These are phyloP conservation scores for Aspidoscelis tigris DNA, from an alignment of 2,113 vertebrate genomes.

Conservation along the genomic window DNA sequence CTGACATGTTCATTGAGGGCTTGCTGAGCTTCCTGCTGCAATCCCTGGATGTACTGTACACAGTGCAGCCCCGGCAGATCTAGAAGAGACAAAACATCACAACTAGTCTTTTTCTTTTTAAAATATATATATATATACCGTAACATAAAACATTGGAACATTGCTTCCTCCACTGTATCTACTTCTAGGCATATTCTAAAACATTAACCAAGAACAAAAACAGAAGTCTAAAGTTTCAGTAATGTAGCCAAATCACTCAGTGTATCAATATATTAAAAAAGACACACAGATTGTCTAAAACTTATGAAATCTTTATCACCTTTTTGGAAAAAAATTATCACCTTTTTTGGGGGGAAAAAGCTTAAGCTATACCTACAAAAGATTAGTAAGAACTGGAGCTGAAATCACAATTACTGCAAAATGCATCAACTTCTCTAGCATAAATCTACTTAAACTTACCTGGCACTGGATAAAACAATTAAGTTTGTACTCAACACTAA, in stretches of 20 bases:
- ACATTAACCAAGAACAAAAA: background rate
- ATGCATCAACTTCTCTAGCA: background rate
- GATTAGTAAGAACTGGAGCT: background rate
- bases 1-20: constrained; percentile 91
- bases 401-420: background rate
- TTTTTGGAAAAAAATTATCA: background rate
- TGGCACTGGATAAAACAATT: background rate
- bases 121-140: background rate
- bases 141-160: background rate
- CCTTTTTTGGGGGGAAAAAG: background rate
- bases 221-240: background rate
- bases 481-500: background rate
- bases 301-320: background rate
- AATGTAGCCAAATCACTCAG: background rate
- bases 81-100: constrained; percentile 65
- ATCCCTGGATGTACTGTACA: constrained; percentile 90
- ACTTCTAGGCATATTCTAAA: background rate
- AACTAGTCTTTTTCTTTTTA: constrained; percentile 45
- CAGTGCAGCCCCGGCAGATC: constrained; percentile 91
- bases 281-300: background rate
- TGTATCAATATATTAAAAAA: background rate
- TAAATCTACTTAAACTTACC: background rate
- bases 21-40: constrained; percentile 92
- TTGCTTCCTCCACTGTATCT: background rate
- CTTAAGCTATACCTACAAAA: no score